Base-by-base conservation (phyloP, 2,113 vertebrate species). In the Megaleporinus macrocephalus region DNA sequence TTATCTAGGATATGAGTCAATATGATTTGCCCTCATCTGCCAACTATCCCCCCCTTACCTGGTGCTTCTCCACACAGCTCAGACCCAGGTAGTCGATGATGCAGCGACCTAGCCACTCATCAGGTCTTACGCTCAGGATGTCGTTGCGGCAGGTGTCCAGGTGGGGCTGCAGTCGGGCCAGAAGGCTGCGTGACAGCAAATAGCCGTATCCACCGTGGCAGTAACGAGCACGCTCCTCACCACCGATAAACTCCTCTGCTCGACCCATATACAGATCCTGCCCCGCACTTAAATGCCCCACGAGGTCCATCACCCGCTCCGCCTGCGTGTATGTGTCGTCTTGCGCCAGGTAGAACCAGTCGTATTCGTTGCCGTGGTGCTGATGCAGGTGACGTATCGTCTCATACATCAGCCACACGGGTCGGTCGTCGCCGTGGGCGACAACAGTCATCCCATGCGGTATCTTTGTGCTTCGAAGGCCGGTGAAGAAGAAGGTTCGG, bases 401-500 rank as follows among this genome's bases (percentile, higher is more conserved):
- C 93, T 98, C 96, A 0, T 98, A 99, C 97, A 99, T 99, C 69
- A 99, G 93, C 98, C 98, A 99, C n/a, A 96, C 97, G 0, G 98
- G 97, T 0, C 97, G 94, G 86, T 99, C 98, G 0, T 99, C 98
- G 0, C 97, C 98, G 0, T 97, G 97, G 2, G 96, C 94, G 0
- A 99, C 94, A 77, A 99, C 95, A 1, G 94, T 92, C 97, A 99
- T 99, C 65, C 98, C 98, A 0, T 95, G 95, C 0, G 97, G 98
- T 27, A 94, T 88, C 86, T 97, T 97, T 66, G 96, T 83, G 22
- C 95, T 93, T n/a, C 97, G 96, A 82, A 98, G 86, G 61, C 97
- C 98, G 0, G 96, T 97, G 85, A 98, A 98, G 87, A 98, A 99
- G 22, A 97, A 94, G 70, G 97, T 90, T 68, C 95, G 96, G 4